Evolutionary conservation across 2,113 vertebrate species (phyloP).

Genomic region (Gallinago paraguaiae): DNA sequence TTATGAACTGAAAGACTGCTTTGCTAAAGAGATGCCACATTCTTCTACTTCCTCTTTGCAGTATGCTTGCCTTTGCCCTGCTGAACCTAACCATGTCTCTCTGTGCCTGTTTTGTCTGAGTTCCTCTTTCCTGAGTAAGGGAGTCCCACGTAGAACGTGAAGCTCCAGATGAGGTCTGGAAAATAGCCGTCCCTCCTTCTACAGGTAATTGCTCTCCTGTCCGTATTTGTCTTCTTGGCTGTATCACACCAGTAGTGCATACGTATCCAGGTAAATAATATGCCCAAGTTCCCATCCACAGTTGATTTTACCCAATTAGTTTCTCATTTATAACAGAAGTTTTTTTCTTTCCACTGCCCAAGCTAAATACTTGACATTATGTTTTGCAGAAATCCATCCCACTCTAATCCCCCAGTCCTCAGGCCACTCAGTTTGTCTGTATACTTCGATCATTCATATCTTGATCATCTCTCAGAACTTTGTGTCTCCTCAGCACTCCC

Average conservation of each 20-base stretch:
- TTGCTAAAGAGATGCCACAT: background rate
- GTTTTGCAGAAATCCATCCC: background rate
- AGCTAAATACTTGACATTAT: background rate
- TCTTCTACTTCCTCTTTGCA: background rate
- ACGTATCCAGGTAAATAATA: background rate
- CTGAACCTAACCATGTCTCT: background rate
- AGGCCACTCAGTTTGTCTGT: background rate
- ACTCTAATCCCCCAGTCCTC: background rate
- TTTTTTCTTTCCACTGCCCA: background rate
- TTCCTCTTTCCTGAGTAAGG: background rate
- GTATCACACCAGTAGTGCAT: background rate
- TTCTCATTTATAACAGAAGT: background rate
- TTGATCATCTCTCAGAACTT: background rate
- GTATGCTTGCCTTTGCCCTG: background rate
- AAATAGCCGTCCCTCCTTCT: background rate
- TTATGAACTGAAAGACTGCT: background rate
- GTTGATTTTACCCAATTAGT: background rate
- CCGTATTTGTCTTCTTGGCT: background rate
- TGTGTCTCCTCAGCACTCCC: background rate
- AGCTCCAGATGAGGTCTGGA: background rate
- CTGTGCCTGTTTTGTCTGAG: background rate
- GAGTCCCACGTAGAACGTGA: rapidly evolving
- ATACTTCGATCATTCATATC: background rate
- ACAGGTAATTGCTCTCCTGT: background rate
- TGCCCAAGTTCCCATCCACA: background rate